phyloP scores from a whole-genome alignment of 2,888 invertebrate species.

The Cryptus viduatorius region DNA sequence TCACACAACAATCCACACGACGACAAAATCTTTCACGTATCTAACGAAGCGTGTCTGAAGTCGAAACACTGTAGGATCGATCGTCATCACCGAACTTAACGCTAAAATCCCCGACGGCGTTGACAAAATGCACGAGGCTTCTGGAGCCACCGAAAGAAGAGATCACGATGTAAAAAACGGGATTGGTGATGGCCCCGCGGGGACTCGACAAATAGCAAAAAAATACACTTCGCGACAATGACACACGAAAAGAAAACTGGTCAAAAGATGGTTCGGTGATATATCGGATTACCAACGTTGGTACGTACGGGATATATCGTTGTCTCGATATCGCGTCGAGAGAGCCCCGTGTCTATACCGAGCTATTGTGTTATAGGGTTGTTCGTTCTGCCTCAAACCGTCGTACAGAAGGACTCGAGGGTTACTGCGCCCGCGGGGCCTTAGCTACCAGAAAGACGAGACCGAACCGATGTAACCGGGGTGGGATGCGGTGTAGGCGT shows the following conservation, averaged over 20 bases:
- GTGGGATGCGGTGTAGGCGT: slow-evolving; percentile 73
- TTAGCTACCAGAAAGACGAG: slow-evolving; percentile 83
- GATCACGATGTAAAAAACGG: neutral
- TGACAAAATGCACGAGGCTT: slow-evolving; percentile 3
- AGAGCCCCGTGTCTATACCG: slow-evolving; percentile 41
- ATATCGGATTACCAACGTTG: slow-evolving; percentile 73
- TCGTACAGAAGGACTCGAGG: slow-evolving; percentile 84
- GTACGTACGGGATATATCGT: slow-evolving; percentile 77
- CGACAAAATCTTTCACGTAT: slow-evolving; percentile 3
- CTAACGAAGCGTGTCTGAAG: neutral
- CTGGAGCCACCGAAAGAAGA: neutral
- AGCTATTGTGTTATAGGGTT: slow-evolving; percentile 75
- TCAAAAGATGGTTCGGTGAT: slow-evolving; percentile 52
- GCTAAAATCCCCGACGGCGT: slow-evolving; percentile 36
- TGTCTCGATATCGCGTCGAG: slow-evolving; percentile 77
- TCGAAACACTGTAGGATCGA: slow-evolving; percentile 2
- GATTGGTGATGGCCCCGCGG: slow-evolving; percentile 42
- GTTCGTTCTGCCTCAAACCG: slow-evolving; percentile 79
- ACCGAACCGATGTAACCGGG: slow-evolving; percentile 55
- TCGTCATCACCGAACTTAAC: slow-evolving; percentile 40
- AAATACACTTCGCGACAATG: slow-evolving; percentile 38
- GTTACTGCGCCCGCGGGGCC: slow-evolving; percentile 85
- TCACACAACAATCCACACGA: slow-evolving; percentile 39
- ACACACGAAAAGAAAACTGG: slow-evolving; percentile 30
- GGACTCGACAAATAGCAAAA: slow-evolving; percentile 19